phyloP scores from a whole-genome alignment of 2,888 invertebrate genomes.

The Schizotus pectinicornis region DNA sequence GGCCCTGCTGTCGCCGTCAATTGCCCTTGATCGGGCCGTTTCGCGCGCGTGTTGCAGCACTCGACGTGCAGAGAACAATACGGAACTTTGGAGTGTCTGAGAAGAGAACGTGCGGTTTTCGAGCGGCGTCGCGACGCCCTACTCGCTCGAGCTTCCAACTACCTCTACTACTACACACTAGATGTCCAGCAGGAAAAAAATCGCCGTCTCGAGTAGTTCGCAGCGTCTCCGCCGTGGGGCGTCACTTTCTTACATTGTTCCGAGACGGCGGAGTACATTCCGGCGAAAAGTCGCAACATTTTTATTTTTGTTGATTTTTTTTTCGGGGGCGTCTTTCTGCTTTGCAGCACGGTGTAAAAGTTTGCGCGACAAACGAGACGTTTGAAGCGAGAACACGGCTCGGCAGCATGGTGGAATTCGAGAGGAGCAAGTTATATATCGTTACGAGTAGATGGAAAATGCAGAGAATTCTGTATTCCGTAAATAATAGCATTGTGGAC shows the following conservation, averaged over 20 bases:
- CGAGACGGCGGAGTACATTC: conserved; percentile 18
- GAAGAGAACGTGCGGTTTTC: conserved; percentile 17
- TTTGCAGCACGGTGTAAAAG: conserved; percentile 17
- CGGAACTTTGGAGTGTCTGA: not conserved
- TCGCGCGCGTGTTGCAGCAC: no score
- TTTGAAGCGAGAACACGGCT: conserved; percentile 23
- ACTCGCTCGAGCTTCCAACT: conserved; percentile 28
- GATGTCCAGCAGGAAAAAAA: conserved; percentile 51
- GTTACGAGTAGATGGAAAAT: conserved; percentile 46
- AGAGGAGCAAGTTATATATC: conserved; percentile 29
- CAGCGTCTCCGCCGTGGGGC: conserved; percentile 52
- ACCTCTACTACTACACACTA: conserved; percentile 56
- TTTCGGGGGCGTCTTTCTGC: conserved; percentile 12
- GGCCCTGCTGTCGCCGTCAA: no score
- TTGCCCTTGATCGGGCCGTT: no score
- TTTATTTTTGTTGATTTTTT: not conserved
- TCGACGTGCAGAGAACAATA: not conserved
- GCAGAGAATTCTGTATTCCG: conserved; percentile 54
- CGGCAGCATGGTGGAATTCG: conserved; percentile 27
- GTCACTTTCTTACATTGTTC: conserved; percentile 48
- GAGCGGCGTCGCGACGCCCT: conserved; percentile 35
- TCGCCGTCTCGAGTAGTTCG: conserved; percentile 48
- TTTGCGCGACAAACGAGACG: conserved; percentile 23
- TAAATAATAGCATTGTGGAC: conserved; percentile 57
- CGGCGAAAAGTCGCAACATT: conserved; percentile 14